phyloP scores from a whole-genome alignment of 1,140 invertebrate genomes.

The Atta cephalotes region DNA sequence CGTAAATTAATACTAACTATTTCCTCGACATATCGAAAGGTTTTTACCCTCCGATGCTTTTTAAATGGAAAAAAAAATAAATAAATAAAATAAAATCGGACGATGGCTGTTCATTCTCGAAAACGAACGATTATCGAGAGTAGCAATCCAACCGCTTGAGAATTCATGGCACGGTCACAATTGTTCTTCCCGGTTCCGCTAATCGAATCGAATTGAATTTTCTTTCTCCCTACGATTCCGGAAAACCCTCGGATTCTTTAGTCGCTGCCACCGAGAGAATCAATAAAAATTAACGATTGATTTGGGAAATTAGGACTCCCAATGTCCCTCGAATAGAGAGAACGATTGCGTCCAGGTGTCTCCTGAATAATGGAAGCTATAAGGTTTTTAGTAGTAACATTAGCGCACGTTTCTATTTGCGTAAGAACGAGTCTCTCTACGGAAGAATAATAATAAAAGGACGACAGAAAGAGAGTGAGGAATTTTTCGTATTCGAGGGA shows the following conservation, averaged over 20 bases:
- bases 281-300: constrained; percentile 79
- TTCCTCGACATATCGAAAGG: constrained; percentile 3
- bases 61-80: no score
- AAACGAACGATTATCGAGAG: constrained; percentile 54
- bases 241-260: constrained; percentile 9
- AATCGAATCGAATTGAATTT: constrained; percentile 82
- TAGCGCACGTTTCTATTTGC: constrained; percentile 40
- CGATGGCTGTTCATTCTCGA: constrained; percentile 14
- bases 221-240: constrained; percentile 68
- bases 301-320: constrained; percentile 60
- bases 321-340: background rate
- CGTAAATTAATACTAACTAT: constrained; percentile 39
- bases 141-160: constrained; percentile 64
- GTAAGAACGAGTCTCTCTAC: constrained; percentile 6
- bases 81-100: background rate
- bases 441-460: constrained; percentile 37
- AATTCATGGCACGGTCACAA: constrained; percentile 76
- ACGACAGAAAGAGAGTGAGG: background rate
- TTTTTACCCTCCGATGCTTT: background rate
- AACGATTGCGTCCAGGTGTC: constrained; percentile 1
- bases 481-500: constrained; percentile 7
- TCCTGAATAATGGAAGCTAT: constrained; percentile 39
- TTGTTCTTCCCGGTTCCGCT: constrained; percentile 70
- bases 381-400: constrained; percentile 52
- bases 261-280: constrained; percentile 40